These are phyloP conservation scores for Drosophila eohydei DNA, from an alignment of 2,888 invertebrate genomes.

Conservation along the genomic window DNA sequence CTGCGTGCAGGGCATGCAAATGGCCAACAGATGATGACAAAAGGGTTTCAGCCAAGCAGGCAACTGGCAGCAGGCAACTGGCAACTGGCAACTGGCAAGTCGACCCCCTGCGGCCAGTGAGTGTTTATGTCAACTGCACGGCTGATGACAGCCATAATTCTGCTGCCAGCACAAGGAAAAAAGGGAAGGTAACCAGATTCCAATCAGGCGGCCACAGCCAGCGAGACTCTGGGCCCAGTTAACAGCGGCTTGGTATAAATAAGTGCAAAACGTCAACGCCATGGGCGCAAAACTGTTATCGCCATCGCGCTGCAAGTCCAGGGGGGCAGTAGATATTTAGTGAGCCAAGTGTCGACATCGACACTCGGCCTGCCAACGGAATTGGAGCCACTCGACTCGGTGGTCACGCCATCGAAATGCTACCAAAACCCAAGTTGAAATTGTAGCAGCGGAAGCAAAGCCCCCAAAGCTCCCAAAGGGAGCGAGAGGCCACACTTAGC, in stretches of 20 bases:
- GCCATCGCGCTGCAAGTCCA: slow-evolving; percentile 71
- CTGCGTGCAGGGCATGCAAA: slow-evolving; percentile 78
- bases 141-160: slow-evolving; percentile 83
- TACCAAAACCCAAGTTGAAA: slow-evolving; percentile 56
- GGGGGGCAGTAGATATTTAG: slow-evolving; percentile 74
- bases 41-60: slow-evolving; percentile 48
- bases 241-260: slow-evolving; percentile 63
- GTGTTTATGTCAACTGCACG: slow-evolving; percentile 79
- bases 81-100: slow-evolving; percentile 53
- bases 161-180: slow-evolving; percentile 33
- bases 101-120: slow-evolving; percentile 74
- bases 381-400: slow-evolving; percentile 48
- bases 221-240: slow-evolving; percentile 49
- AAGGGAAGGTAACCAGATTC: slow-evolving; percentile 48
- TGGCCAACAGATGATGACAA: slow-evolving; percentile 46
- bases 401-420: slow-evolving; percentile 78
- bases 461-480: slow-evolving; percentile 8
- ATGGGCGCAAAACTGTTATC: slow-evolving; percentile 76
- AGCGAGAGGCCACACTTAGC: slow-evolving; percentile 1
- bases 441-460: slow-evolving; percentile 73
- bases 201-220: slow-evolving; percentile 50
- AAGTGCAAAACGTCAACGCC: slow-evolving; percentile 80
- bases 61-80: slow-evolving; percentile 34
- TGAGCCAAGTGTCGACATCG: slow-evolving; percentile 72
- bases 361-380: slow-evolving; percentile 34